Base-by-base conservation (phyloP, 1,140 invertebrate genomes). In the Leptinotarsa lineolata region DNA sequence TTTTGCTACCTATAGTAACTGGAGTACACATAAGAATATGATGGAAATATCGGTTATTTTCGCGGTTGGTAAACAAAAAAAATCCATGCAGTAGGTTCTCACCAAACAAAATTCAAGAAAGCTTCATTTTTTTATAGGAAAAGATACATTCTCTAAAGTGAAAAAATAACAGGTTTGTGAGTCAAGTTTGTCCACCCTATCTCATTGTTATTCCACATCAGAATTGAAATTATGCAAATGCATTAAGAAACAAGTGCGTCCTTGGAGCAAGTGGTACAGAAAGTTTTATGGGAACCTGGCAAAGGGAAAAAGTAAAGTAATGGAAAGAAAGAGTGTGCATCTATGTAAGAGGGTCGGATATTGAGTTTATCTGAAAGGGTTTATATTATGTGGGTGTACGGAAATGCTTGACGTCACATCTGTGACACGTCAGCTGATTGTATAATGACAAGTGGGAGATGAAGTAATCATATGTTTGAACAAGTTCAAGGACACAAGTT, bases 391-490 rank as follows among this genome's bases (percentile, higher is more conserved):
- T 73, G 65, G 75, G 75, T 68, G 75, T 66, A 66, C 59, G 68
- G 70, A 77, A 77, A 68, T 74, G 75, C 72, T 78, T 75, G 75
- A 79, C 80, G 79, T 79, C 77, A 79, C 76, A 73, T 78, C 76
- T 80, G 76, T 74, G 75, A 81, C 77, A 79, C 77, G 78, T 80
- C 81, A 83, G 81, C 81, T 83, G 81, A 83, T 81, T 82, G 81
- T 77, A 83, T 80, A 83, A 83, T 83, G 81, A 81, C 79, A 81
- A 82, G 81, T 83, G 81, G 81, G 80, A 77, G 81, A 78, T 77
- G 72, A 54, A 77, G 73, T 81, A 80, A 82, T 81, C 75, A 72
- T 78, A 77, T 82, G 78, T 82, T 74, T 72, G 72, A 75, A 68
- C 81, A 83, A 83, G 81, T 83, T 83, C 81, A 83, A 83, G 81